These are phyloP conservation scores for Parasteatoda lunata DNA, from an alignment of 2,888 invertebrate species.

Conservation along the genomic window DNA sequence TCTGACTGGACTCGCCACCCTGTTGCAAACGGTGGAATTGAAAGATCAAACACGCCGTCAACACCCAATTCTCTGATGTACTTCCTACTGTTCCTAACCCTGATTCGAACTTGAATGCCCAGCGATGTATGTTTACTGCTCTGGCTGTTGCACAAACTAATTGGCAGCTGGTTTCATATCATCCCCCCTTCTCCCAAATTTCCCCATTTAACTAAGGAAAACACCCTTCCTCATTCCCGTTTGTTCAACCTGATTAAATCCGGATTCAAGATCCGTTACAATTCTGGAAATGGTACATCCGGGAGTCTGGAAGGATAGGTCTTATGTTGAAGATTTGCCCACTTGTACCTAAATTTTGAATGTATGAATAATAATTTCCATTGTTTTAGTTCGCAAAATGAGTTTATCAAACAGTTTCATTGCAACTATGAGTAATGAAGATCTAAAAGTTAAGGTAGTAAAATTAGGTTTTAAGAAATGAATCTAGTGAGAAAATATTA, in stretches of 20 bases:
- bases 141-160: slow-evolving; percentile 32
- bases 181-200: background rate
- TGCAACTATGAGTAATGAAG: too few relatives aligned
- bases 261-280: background rate
- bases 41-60: background rate
- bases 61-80: slow-evolving; percentile 24
- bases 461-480: too few relatives aligned
- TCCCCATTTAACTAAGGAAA: background rate
- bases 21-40: background rate
- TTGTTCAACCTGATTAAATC: slow-evolving; percentile 1
- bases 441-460: too few relatives aligned
- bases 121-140: background rate
- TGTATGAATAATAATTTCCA: too few relatives aligned
- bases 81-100: slow-evolving; percentile 1
- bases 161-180: slow-evolving; percentile 20
- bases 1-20: slow-evolving; percentile 1
- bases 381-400: too few relatives aligned
- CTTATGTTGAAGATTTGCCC: too few relatives aligned
- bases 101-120: background rate
- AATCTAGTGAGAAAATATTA: too few relatives aligned
- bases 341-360: too few relatives aligned
- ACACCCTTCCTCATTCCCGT: background rate
- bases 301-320: background rate
- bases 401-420: too few relatives aligned
- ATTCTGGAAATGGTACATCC: background rate